These are phyloP conservation scores for Hirtodrosophila histrioides DNA, from an alignment of 2,888 invertebrate genomes.

Conservation along the genomic window DNA sequence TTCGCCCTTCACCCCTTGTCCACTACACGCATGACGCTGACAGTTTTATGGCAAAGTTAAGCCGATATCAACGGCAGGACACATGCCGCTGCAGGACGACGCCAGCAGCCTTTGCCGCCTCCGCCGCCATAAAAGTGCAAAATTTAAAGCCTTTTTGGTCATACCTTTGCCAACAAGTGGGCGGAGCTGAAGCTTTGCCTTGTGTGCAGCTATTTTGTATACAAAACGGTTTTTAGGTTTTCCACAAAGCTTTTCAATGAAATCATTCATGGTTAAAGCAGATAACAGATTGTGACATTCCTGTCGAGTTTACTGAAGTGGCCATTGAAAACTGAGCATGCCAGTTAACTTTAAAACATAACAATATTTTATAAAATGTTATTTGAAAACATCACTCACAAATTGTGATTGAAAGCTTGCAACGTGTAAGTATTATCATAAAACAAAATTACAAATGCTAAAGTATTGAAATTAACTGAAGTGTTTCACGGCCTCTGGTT, in stretches of 20 bases:
- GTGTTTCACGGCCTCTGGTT: no score
- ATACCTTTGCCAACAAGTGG: constrained; percentile 75
- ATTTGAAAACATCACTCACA: constrained; percentile 2
- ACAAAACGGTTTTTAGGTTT: constrained; percentile 74
- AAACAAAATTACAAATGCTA: no score
- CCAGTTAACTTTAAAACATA: constrained; percentile 9
- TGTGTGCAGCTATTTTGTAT: constrained; percentile 43
- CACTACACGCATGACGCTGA: constrained; percentile 76
- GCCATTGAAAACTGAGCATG: constrained; percentile 7
- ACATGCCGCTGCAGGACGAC: constrained; percentile 61
- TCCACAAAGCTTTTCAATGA: constrained; percentile 68
- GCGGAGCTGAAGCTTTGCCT: constrained; percentile 22
- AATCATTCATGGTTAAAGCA: constrained; percentile 76
- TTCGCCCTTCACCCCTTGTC: constrained; percentile 24
- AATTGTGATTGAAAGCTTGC: background rate
- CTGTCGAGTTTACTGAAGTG: constrained; percentile 16
- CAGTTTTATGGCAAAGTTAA: constrained; percentile 79
- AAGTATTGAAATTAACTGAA: no score
- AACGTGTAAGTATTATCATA: no score
- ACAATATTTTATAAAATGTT: background rate
- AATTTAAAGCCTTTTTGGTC: constrained; percentile 72
- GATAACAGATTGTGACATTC: constrained; percentile 67
- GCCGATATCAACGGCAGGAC: constrained; percentile 78
- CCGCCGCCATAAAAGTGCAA: constrained; percentile 67
- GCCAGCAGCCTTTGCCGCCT: constrained; percentile 10